phyloP scores from a whole-genome alignment of 2,797 vertebrate species.

The Perodicticus potto region DNA sequence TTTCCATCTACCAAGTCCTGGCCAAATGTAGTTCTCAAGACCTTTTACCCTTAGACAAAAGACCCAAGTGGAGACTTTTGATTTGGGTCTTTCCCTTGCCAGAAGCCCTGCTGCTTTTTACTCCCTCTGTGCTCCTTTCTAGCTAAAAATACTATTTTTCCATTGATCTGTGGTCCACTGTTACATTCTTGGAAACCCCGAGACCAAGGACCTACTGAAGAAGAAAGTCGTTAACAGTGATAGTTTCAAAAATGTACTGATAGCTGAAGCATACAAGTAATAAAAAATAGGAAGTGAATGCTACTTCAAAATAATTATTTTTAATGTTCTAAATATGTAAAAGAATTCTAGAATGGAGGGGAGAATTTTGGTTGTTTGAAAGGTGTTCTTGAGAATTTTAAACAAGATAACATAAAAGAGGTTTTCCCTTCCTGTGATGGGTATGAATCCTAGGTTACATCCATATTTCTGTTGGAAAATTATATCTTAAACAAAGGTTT shows the following conservation, averaged over 20 bases:
- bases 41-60: too few relatives aligned
- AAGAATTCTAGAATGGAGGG: not conserved
- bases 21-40: too few relatives aligned
- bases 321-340: conserved; percentile 16
- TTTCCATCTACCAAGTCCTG: too few relatives aligned
- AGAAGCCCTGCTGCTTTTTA: too few relatives aligned
- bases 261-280: not conserved
- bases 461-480: conserved; percentile 31
- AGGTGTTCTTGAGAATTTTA: conserved; percentile 17
- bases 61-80: too few relatives aligned
- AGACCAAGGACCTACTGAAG: too few relatives aligned
- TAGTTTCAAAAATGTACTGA: not conserved
- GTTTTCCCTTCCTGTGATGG: not conserved
- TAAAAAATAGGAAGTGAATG: conserved; percentile 40
- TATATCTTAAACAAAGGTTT: not conserved
- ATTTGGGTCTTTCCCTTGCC: too few relatives aligned
- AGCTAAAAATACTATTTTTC: too few relatives aligned
- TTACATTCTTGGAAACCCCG: too few relatives aligned
- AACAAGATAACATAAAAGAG: not conserved
- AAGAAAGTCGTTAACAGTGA: too few relatives aligned
- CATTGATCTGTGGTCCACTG: too few relatives aligned
- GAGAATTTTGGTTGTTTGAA: not conserved
- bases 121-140: too few relatives aligned
- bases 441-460: not conserved
- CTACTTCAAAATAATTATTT: conserved; percentile 47